Base-by-base conservation (phyloP, 1,140 invertebrate species). In the Philopotamus ludificatus region DNA sequence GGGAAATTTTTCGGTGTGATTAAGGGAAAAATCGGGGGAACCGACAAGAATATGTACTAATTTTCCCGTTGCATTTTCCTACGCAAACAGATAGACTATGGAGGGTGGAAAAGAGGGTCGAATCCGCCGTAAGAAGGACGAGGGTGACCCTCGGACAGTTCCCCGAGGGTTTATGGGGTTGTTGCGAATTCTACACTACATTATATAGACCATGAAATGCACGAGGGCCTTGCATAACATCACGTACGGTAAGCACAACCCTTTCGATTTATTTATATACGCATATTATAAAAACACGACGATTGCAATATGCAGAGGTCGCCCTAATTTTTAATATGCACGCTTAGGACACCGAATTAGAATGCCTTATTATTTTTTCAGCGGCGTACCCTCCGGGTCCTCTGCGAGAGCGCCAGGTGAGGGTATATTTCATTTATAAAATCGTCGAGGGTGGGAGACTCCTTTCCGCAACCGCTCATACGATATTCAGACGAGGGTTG, bases 381-480 rank as follows among this genome's bases (percentile, higher is more conserved):
- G n/a, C n/a, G 51, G 51, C n/a, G 44, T 16, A 4, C 18, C 44
- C 18, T 7, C 4, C 44, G 18, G 44, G 15, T 4, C 8, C 7
- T 8, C 34, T 4, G 28, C 28, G 4, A 12, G 28, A 34, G 28
- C 12, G 55, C 63, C 67, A 65, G 63, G 67, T 68, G 34, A 68
- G 58, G 58, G 67, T 41, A 53, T 51, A 54, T 63, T 69, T 68
- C 67, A 68, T 68, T 68, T 63, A 68, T 57, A 61, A 68, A 68
- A 64, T 55, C 28, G 49, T 51, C 42, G 12, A 55, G 66, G 62
- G 50, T 28, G 34, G 28, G 51, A n/a, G n/a, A n/a, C n/a, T n/a
- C n/a, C 60, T 63, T 58, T 63, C 54, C 66, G 22, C 42, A 50
- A 53, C 41, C 59, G 60, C 58, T 42, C 65, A 55, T 51, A 54